Conservation (phyloP, 2,113 vertebrate genomes). For the Malurus melanocephalus region DNA sequence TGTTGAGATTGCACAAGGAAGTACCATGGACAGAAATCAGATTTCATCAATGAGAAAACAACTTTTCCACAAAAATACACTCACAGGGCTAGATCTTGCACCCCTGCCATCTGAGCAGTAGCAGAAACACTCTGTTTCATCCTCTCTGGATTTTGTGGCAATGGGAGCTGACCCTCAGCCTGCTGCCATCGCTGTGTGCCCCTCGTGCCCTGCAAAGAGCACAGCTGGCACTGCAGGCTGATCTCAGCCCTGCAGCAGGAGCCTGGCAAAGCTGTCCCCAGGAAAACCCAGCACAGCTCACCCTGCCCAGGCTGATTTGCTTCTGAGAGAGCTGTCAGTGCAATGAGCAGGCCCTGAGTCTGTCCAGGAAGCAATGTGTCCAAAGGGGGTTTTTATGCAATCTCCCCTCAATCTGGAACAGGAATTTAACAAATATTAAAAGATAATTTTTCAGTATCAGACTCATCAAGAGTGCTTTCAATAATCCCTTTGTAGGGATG, state of each 20-base stretch:
- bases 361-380: not conserved
- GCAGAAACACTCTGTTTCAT: not conserved
- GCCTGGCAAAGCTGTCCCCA: not conserved
- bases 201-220: not conserved
- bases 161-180: not conserved
- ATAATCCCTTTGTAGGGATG: not conserved
- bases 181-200: not conserved
- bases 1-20: not conserved
- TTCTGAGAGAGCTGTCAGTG: not conserved
- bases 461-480: not conserved
- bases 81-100: not conserved
- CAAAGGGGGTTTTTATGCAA: not conserved
- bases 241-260: not conserved
- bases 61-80: not conserved
- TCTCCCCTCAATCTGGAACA: not conserved
- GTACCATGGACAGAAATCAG: rapidly evolving
- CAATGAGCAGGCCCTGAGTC: not conserved
- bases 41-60: not conserved
- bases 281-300: not conserved
- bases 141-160: not conserved
- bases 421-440: not conserved
- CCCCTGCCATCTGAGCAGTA: not conserved
- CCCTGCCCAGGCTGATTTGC: not conserved
- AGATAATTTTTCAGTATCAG: not conserved
- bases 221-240: not conserved